Percentiles rank a stretch among this genome's conserved stretches.
Evolutionary conservation across 2,113 vertebrate species (phyloP).

Genomic region (Trichechus manatus): DNA sequence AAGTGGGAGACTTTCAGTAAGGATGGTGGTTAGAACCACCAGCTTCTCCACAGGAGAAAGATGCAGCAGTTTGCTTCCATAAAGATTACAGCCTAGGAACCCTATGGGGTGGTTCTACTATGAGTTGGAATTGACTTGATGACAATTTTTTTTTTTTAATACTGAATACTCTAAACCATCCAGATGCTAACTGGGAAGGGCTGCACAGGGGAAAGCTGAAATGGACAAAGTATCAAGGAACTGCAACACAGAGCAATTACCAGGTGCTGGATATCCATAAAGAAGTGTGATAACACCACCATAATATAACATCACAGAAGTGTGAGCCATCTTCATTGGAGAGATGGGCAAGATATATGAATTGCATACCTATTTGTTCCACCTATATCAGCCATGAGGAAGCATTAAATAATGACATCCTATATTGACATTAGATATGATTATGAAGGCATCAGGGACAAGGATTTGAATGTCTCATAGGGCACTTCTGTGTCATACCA

Average conservation of each 20-base stretch:
- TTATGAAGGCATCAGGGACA: neutral
- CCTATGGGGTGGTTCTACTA: neutral
- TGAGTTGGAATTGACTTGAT: neutral
- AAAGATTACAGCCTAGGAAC: neutral
- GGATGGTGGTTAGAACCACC: neutral
- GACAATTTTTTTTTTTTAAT: neutral
- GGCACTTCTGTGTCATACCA: neutral
- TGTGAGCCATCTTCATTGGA: too few relatives aligned
- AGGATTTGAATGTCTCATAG: neutral
- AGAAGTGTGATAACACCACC: neutral
- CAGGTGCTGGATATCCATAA: neutral
- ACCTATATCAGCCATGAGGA: too few relatives aligned
- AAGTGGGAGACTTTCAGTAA: neutral
- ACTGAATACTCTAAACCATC: neutral
- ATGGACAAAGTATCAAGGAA: neutral
- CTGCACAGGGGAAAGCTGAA: neutral
- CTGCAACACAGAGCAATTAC: neutral
- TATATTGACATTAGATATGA: neutral
- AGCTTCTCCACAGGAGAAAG: neutral
- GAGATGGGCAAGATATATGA: too few relatives aligned
- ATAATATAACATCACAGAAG: neutral
- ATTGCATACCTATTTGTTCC: too few relatives aligned
- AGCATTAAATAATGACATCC: neutral
- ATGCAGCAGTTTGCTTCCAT: neutral
- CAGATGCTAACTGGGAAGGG: neutral